phyloP scores from a whole-genome alignment of 2,888 invertebrate species.

The Drosophila pseudotakahashii region DNA sequence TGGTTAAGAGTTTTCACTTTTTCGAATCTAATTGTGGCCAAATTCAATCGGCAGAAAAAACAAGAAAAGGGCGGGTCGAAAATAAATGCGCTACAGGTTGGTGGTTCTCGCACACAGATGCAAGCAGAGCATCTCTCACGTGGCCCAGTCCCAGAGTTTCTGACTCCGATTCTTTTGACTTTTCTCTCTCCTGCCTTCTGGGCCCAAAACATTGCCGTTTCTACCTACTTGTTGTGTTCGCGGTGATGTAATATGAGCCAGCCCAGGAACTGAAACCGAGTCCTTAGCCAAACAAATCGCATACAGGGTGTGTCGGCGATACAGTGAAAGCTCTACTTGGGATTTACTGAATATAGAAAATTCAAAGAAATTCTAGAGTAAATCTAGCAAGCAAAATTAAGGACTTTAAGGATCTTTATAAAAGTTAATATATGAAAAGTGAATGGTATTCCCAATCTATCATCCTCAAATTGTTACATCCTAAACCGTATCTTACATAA shows the following conservation, averaged over 20 bases:
- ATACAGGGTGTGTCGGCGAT: slow-evolving; percentile 33
- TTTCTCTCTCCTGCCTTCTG: slow-evolving; percentile 15
- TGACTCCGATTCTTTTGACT: slow-evolving; percentile 13
- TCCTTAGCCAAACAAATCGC: slow-evolving; percentile 29
- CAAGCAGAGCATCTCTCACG: slow-evolving; percentile 24
- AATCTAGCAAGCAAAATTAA: too few species aligned
- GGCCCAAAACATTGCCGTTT: slow-evolving; percentile 8
- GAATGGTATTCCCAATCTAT: too few species aligned
- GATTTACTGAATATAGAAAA: too few species aligned
- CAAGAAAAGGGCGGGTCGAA: slow-evolving; percentile 20
- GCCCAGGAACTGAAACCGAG: slow-evolving; percentile 12
- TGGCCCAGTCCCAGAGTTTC: slow-evolving; percentile 1
- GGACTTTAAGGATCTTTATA: too few species aligned
- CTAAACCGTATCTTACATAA: too few species aligned
- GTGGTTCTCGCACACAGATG: slow-evolving; percentile 6
- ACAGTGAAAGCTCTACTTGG: neutral
- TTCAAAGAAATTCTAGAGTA: too few species aligned
- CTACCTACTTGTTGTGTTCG: slow-evolving; percentile 30
- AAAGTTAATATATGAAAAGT: too few species aligned
- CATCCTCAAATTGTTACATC: too few species aligned
- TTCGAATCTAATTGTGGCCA: neutral
- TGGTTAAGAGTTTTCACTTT: slow-evolving; percentile 11
- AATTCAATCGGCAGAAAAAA: slow-evolving; percentile 1
- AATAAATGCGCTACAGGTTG: slow-evolving; percentile 46
- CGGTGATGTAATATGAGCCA: slow-evolving; percentile 44